Conservation (phyloP, 2,113 vertebrate genomes). For the Alouatta palliata region DNA sequence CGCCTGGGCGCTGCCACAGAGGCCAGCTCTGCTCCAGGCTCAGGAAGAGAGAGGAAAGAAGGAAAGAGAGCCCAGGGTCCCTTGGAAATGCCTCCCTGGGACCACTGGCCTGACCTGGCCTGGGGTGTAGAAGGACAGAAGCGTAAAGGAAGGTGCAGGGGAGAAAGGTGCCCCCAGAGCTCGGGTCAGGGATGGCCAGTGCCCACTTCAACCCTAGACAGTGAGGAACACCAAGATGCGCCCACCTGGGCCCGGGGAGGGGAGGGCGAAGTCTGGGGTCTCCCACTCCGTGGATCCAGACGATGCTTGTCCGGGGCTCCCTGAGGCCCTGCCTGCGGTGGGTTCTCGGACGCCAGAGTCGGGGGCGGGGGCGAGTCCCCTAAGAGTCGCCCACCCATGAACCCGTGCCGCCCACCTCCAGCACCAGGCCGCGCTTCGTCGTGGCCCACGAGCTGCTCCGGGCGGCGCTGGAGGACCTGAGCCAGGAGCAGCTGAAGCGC, state of each 20-base stretch:
- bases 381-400: accelerated
- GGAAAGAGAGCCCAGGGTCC: too few species aligned
- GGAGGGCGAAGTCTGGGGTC: neutral
- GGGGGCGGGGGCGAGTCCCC: accelerated
- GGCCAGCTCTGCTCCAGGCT: neutral
- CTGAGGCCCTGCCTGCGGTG: neutral
- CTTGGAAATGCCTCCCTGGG: neutral
- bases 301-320: neutral
- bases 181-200: neutral
- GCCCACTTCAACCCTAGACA: neutral
- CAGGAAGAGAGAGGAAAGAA: neutral
- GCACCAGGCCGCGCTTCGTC: accelerated
- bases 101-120: neutral
- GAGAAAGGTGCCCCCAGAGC: accelerated
- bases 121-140: neutral
- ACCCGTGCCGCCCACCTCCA: neutral
- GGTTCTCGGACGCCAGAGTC: accelerated
- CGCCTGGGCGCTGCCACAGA: too few species aligned
- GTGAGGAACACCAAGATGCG: neutral
- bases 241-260: neutral
- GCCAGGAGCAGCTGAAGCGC: slow-evolving; percentile 65
- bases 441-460: slow-evolving; percentile 11
- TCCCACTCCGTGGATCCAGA: neutral
- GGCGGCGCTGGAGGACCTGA: slow-evolving; percentile 36
- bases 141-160: neutral